Conservation (phyloP, 2,797 vertebrate genomes). For the Salmo trutta region DNA sequence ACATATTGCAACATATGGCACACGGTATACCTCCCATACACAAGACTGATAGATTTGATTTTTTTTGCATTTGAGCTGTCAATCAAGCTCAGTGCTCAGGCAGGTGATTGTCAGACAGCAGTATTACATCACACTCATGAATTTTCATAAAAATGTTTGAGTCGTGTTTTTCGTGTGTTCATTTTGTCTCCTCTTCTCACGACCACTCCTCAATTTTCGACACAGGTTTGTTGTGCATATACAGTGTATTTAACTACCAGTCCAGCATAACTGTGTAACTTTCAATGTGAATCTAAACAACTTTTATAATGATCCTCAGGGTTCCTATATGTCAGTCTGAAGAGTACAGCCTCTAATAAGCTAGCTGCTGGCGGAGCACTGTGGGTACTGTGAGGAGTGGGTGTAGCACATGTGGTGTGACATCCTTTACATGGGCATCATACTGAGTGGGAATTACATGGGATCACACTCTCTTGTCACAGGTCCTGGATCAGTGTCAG, state of each 20-base stretch:
- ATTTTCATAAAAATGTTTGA: constrained; percentile 46
- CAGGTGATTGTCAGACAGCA: constrained; percentile 30
- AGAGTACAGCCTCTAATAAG: constrained; percentile 38
- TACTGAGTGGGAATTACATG: constrained; percentile 39
- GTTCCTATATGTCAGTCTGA: constrained; percentile 24
- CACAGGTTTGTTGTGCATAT: not conserved
- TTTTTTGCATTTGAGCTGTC: constrained; percentile 55
- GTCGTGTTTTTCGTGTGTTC: constrained; percentile 16
- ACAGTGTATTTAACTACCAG: constrained; percentile 24
- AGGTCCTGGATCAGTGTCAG: not conserved
- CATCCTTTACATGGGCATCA: not conserved
- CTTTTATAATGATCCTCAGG: constrained; percentile 43
- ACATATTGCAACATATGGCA: constrained; percentile 60
- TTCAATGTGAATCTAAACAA: constrained; percentile 26
- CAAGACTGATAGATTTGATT: constrained; percentile 56
- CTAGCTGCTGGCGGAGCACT: constrained; percentile 9
- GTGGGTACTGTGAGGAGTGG: constrained; percentile 28
- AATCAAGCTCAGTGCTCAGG: constrained; percentile 47
- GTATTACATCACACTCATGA: not conserved
- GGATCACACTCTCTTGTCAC: not conserved
- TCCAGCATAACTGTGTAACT: constrained; percentile 26
- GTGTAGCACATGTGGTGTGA: not conserved
- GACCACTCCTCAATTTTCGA: not conserved
- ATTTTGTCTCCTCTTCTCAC: not conserved
- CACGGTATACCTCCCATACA: constrained; percentile 56